phyloP scores from a whole-genome alignment of 2,113 vertebrate genomes.

The Bufo bufo region DNA sequence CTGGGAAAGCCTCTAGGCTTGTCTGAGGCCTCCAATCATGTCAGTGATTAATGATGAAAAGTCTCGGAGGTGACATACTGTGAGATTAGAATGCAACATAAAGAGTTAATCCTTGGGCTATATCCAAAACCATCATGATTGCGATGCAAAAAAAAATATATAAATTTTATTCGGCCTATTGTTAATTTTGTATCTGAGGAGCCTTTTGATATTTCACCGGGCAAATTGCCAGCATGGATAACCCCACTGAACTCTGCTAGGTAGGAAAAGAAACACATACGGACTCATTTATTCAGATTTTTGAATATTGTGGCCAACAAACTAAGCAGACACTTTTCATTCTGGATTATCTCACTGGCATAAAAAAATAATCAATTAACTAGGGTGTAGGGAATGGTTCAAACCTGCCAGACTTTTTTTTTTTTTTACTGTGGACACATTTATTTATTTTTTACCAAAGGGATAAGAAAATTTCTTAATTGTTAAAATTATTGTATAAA shows the following conservation, averaged over 20 bases:
- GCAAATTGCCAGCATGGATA: conserved; percentile 53
- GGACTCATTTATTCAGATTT: conserved; percentile 47
- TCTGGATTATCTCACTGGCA: conserved; percentile 34
- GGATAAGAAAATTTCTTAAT: too few species aligned
- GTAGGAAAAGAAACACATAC: conserved; percentile 52
- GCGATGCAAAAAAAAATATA: conserved; percentile 54
- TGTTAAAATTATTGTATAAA: too few species aligned
- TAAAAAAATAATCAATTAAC: conserved; percentile 23
- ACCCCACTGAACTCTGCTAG: conserved; percentile 57
- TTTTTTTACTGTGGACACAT: not conserved
- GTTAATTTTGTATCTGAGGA: conserved; percentile 62
- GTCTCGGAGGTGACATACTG: conserved; percentile 66
- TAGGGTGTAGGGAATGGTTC: not conserved
- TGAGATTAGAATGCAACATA: conserved; percentile 67
- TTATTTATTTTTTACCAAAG: too few species aligned
- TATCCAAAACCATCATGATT: conserved; percentile 68
- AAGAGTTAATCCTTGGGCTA: conserved; percentile 72
- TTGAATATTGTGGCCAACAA: conserved; percentile 41
- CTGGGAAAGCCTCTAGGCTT: conserved; percentile 69
- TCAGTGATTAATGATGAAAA: conserved; percentile 68
- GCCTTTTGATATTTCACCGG: conserved; percentile 61
- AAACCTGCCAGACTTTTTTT: not conserved
- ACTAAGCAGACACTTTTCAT: conserved; percentile 28
- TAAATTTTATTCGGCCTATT: conserved; percentile 61
- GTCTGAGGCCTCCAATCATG: conserved; percentile 60